Base-by-base conservation (phyloP, 2,113 vertebrate species). In the Hyperopisus bebe region DNA sequence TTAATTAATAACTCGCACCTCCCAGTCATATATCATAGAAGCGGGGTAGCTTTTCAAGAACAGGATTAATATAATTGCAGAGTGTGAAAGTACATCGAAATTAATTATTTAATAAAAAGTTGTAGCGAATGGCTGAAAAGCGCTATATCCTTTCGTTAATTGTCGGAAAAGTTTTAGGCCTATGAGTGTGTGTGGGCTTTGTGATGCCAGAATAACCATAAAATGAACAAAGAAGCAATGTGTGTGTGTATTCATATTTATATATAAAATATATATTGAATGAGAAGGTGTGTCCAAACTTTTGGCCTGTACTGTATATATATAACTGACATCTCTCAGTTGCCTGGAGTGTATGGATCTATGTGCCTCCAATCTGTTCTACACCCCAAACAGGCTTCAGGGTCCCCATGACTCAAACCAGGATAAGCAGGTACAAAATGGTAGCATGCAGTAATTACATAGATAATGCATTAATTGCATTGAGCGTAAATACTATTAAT, bases 1-100 rank as follows among this genome's bases (percentile, higher is more conserved):
- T 86, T 90, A 87, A 90, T 87, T 90, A 35, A 86, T 86, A 66
- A 90, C 89, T 47, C 19, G 46, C 46, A 86, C 47, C 44, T 85
- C 83, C 83, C 46, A 50, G n/a, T 8, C 11, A 77, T 77, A 42
- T 77, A 77, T 42, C 74, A 39, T 10, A 42, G 74, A 77, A 77
- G 6, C 0, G 0, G 31, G 74, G 17, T 77, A 77, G 74, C 15
- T 77, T 77, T 77, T 77, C 74, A 77, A 42, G 74, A 77, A 77
- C 13, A 42, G 74, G 62, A 77, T 77, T 77, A 42, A 77, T 77
- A 77, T 42, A 77, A 77, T 42, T 42, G 74, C 74, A 77, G 74
- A 77, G 74, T 42, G 6, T 39, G 13, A 77, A 77, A 77, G 31
- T 42, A 8, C 74, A 77, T 77, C 2, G 35, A 42, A 77, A 42